phyloP scores from a whole-genome alignment of 2,888 invertebrate species.

The Ectobius pallidus region DNA sequence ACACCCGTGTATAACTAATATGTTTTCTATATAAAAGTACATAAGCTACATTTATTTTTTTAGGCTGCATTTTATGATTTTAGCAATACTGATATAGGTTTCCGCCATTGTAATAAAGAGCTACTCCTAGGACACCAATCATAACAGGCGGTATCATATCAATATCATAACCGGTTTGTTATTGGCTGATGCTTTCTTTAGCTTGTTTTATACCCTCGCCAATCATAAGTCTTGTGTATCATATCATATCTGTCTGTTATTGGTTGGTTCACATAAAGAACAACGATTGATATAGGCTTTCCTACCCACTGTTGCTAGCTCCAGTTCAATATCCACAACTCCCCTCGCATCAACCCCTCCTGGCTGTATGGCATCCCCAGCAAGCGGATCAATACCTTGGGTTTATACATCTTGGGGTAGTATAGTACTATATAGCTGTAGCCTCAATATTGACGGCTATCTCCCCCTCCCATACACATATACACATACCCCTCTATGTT shows the following conservation, averaged over 20 bases:
- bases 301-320: neutral
- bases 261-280: conserved; percentile 51
- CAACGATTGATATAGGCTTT: neutral
- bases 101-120: no score
- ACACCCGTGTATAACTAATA: no score
- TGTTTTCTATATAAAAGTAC: no score
- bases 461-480: neutral
- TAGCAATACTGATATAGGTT: no score
- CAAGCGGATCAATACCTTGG: conserved; percentile 38
- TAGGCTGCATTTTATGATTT: no score
- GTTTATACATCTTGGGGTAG: conserved; percentile 15
- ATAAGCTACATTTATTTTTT: no score
- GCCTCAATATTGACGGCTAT: conserved; percentile 25
- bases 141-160: conserved; percentile 32
- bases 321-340: conserved; percentile 14
- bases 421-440: conserved; percentile 16
- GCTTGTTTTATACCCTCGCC: conserved; percentile 7
- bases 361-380: neutral
- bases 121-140: conserved; percentile 36
- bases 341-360: neutral
- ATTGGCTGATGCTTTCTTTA: conserved; percentile 36
- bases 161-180: conserved; percentile 39
- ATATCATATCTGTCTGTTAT: conserved; percentile 67
- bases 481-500: neutral
- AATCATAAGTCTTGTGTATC: conserved; percentile 58